Conservation (phyloP, 2,797 vertebrate species). For the Lateolabrax maculatus region DNA sequence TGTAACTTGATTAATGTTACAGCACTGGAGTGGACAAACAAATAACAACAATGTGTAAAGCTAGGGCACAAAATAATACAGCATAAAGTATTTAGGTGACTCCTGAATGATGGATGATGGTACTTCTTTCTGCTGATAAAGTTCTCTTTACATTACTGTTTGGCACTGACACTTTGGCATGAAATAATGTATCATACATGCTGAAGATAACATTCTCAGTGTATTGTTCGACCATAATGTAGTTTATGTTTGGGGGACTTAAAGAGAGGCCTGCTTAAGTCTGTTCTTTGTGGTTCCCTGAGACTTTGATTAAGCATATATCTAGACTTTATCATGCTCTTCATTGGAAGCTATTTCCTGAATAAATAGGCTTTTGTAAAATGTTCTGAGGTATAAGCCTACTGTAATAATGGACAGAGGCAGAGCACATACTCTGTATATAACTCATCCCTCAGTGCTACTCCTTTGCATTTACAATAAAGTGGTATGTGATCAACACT, state of each 20-base stretch:
- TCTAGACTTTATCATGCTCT: conserved; percentile 44
- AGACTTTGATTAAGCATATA: conserved; percentile 47
- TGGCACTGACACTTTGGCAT: conserved; percentile 32
- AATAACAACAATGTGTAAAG: conserved; percentile 25
- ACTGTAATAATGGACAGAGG: conserved; percentile 46
- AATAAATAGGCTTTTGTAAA: conserved; percentile 52
- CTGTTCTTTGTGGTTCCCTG: conserved; percentile 15
- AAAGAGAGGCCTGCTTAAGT: conserved; percentile 3
- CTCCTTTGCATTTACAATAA: conserved; percentile 54
- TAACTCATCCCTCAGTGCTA: conserved; percentile 40
- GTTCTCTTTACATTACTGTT: conserved; percentile 47
- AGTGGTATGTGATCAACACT: conserved; percentile 56
- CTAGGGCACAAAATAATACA: conserved; percentile 28
- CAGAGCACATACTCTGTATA: conserved; percentile 29
- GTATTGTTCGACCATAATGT: conserved; percentile 31
- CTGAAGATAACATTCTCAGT: conserved; percentile 46
- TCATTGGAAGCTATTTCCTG: conserved; percentile 36
- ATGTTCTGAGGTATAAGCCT: conserved; percentile 24
- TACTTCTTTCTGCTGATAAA: conserved; percentile 49
- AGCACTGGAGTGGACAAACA: conserved; percentile 43
- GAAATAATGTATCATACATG: conserved; percentile 44
- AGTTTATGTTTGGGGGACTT: conserved; percentile 13
- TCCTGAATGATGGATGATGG: conserved; percentile 65
- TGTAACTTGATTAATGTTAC: conserved; percentile 55
- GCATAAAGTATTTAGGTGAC: conserved; percentile 45